Percentiles rank a stretch among this genome's conserved stretches.
These are phyloP conservation scores for Marmota flaviventris DNA, from an alignment of 2,113 vertebrate species.

Conservation along the genomic window DNA sequence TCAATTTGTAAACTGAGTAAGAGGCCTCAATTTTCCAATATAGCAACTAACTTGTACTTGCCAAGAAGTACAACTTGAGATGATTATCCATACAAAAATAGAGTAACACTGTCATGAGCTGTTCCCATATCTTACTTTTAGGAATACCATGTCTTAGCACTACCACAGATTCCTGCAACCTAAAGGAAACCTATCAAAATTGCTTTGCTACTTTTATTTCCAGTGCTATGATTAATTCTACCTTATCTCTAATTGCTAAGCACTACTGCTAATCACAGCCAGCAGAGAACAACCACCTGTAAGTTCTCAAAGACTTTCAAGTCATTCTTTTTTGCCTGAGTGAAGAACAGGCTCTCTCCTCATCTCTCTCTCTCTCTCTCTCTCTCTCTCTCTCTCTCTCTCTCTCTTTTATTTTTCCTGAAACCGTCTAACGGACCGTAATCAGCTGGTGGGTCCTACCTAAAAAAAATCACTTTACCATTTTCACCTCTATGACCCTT, in stretches of 20 bases:
- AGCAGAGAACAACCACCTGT: neutral
- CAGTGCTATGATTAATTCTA: neutral
- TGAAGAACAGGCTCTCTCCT: neutral
- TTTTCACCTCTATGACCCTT: neutral
- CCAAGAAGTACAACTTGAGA: neutral
- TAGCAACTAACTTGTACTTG: neutral
- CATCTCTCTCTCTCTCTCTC: too few species aligned
- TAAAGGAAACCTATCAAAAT: neutral
- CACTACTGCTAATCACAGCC: neutral
- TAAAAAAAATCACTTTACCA: neutral
- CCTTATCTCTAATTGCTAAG: neutral
- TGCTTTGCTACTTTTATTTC: neutral
- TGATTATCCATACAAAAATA: neutral
- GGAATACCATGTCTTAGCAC: neutral
- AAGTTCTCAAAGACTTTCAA: neutral
- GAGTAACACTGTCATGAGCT: neutral
- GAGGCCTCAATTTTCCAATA: neutral
- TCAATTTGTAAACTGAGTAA: neutral
- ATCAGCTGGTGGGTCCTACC: neutral
- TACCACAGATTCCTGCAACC: neutral
- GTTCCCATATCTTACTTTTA: neutral
- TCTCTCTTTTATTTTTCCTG: neutral
- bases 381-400: too few species aligned
- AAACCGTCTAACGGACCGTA: neutral
- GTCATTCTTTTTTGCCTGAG: neutral